Conservation (phyloP, 2,888 invertebrate genomes). For the Papilio demoleus region DNA sequence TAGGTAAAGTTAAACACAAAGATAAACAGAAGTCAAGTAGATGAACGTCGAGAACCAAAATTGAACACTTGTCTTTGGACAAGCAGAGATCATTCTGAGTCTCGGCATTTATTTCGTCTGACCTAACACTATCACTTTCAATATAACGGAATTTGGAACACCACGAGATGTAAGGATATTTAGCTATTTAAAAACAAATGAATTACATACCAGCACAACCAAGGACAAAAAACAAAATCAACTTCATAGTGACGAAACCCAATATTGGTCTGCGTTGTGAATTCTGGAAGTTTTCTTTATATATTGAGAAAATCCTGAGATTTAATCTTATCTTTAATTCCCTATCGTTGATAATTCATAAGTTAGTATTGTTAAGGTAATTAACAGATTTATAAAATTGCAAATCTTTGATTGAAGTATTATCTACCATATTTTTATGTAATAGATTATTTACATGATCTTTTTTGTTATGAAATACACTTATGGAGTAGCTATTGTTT, state of each 20-base stretch:
- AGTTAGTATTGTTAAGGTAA: background rate
- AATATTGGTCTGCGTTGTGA: constrained; percentile 1
- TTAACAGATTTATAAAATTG: constrained; percentile 8
- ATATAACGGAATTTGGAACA: background rate
- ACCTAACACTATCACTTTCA: background rate
- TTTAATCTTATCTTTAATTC: constrained; percentile 15
- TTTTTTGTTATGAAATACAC: background rate
- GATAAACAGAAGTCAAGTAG: too few species aligned
- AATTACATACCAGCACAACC: constrained; percentile 4
- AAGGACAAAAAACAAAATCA: constrained; percentile 2
- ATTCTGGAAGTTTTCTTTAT: constrained; percentile 8
- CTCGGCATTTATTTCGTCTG: too few species aligned
- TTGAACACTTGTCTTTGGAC: background rate
- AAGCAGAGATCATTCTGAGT: background rate
- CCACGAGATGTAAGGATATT: background rate
- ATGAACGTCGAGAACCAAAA: too few species aligned
- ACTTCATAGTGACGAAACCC: background rate
- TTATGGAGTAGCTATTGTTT: background rate
- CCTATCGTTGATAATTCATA: constrained; percentile 1
- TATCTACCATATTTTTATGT: background rate
- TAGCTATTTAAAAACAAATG: background rate
- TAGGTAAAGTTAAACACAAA: too few species aligned
- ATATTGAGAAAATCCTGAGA: constrained; percentile 1
- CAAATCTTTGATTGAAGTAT: background rate
- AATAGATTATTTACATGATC: background rate